Percentiles rank a stretch among this genome's conserved stretches.
phyloP scores from a whole-genome alignment of 2,888 invertebrate genomes.

The Taenaris catops region DNA sequence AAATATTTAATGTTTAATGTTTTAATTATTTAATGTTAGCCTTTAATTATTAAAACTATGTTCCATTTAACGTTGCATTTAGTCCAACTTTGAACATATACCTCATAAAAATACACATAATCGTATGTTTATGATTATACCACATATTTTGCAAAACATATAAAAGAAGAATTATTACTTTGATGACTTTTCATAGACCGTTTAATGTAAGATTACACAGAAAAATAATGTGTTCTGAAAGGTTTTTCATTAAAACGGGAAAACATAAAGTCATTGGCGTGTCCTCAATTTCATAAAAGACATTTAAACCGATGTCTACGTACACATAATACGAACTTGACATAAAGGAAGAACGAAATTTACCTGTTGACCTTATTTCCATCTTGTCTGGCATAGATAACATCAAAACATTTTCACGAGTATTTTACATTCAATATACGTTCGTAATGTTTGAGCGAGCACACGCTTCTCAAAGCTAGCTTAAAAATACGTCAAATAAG shows the following conservation, averaged over 20 bases:
- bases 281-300: not conserved
- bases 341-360: constrained; percentile 2
- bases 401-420: constrained; percentile 11
- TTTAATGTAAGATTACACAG: not conserved
- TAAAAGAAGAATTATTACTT: constrained; percentile 1
- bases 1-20: too few relatives aligned
- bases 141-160: not conserved
- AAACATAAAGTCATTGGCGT: not conserved
- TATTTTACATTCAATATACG: constrained; percentile 14
- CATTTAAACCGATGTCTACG: not conserved
- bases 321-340: not conserved
- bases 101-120: too few relatives aligned
- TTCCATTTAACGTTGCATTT: too few relatives aligned
- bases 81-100: too few relatives aligned
- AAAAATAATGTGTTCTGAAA: constrained; percentile 3
- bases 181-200: not conserved
- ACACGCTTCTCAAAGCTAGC: too few relatives aligned
- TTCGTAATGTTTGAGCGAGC: constrained; percentile 3
- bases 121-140: not conserved
- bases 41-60: too few relatives aligned
- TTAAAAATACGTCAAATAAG: too few relatives aligned
- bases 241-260: constrained; percentile 1
- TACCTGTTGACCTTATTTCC: constrained; percentile 12
- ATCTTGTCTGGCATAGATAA: constrained; percentile 7
- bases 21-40: too few relatives aligned